phyloP scores from a whole-genome alignment of 1,140 invertebrate genomes.

The Calosoma granatense region DNA sequence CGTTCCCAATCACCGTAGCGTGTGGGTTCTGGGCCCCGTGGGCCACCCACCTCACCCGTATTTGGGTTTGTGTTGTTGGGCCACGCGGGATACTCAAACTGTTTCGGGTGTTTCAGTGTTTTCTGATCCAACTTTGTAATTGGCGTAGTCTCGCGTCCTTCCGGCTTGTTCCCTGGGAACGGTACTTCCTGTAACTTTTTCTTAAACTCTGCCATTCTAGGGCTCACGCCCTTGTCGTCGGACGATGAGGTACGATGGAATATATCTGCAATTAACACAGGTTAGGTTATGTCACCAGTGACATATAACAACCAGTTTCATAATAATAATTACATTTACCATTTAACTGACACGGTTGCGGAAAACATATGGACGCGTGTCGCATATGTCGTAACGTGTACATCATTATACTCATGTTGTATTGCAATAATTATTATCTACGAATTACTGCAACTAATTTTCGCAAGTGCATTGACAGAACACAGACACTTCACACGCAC shows the following conservation, averaged over 20 bases:
- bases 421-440: constrained; percentile 4
- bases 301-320: no score
- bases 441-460: no score
- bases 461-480: neutral
- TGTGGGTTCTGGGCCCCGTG: constrained; percentile 94
- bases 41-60: constrained; percentile 92
- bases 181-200: constrained; percentile 38
- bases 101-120: constrained; percentile 50
- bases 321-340: neutral
- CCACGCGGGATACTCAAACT: constrained; percentile 80
- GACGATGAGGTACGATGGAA: neutral
- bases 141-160: constrained; percentile 43
- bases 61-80: constrained; percentile 82
- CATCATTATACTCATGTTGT: constrained; percentile 24
- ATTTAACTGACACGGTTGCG: constrained; percentile 1
- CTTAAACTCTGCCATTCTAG: constrained; percentile 41
- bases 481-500: neutral
- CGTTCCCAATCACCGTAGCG: constrained; percentile 99
- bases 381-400: constrained; percentile 18
- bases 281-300: no score
- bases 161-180: neutral
- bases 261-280: neutral
- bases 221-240: constrained; percentile 16
- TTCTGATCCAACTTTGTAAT: constrained; percentile 44
- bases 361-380: constrained; percentile 12